These are phyloP conservation scores for Himalopsyche kuldschensis DNA, from an alignment of 2,888 invertebrate species.

Conservation along the genomic window DNA sequence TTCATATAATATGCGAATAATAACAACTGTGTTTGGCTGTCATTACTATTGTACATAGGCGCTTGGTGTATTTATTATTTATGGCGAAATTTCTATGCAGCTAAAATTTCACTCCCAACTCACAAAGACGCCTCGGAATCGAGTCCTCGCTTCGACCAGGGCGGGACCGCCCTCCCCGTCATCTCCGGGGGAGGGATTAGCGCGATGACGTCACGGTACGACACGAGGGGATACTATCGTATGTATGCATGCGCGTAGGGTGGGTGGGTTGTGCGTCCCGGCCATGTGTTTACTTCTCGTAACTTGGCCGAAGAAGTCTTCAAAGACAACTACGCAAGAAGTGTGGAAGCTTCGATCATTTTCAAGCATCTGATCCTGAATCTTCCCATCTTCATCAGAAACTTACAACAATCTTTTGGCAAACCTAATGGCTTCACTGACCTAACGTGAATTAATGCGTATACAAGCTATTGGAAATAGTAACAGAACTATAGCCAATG, in stretches of 20 bases:
- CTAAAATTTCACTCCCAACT: not conserved
- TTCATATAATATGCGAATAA: too few species aligned
- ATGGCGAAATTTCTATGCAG: too few species aligned
- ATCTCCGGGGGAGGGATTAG: constrained; percentile 32
- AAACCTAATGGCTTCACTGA: too few species aligned
- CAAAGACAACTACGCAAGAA: too few species aligned
- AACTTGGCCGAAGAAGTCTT: not conserved
- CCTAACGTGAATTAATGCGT: too few species aligned
- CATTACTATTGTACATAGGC: not conserved
- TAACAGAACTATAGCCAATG: too few species aligned
- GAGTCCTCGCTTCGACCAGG: not conserved
- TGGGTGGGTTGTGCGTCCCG: not conserved
- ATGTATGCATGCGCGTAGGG: not conserved
- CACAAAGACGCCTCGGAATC: not conserved
- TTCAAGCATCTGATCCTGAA: too few species aligned
- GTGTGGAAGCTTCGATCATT: too few species aligned
- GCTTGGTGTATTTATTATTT: not conserved
- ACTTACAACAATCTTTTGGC: too few species aligned
- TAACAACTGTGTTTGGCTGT: too few species aligned
- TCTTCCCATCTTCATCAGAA: too few species aligned
- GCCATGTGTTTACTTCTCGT: not conserved
- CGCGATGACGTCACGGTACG: constrained; percentile 37
- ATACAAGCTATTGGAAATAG: too few species aligned
- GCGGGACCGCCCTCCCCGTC: not conserved
- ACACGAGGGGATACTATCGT: constrained; percentile 18